Base-by-base conservation (phyloP, 2,888 invertebrate species). In the Xylota segnis region DNA sequence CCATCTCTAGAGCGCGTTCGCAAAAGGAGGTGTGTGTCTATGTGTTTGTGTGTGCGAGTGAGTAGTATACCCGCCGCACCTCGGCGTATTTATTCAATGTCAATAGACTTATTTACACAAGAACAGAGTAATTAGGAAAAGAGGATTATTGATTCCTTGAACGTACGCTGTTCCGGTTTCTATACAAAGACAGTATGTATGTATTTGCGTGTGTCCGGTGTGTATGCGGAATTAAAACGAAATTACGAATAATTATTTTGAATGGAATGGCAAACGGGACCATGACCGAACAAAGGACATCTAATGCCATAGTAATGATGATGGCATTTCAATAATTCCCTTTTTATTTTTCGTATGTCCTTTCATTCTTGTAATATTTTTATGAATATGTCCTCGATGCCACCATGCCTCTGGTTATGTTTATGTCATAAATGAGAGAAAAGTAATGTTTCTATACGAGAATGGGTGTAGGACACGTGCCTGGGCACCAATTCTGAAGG, bases 51-150 rank as follows among this genome's bases (percentile, higher is more conserved):
- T n/a, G n/a, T n/a, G n/a, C n/a, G n/a, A n/a, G n/a, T n/a, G n/a
- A n/a, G n/a, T 10, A 37, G 52, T 18, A 27, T 77, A 50, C 37
- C 27, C 56, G 45, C 43, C 37, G 7, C 32, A 54, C 71, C 71
- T 58, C 54, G 52, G 65, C 34, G 27, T 81, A 71, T 86, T 76
- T 86, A 81, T 86, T 86, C 81, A 86, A 81, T 86, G 76, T 86
- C 81, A 86, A 86, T 86, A 86, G 86, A 86, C 81, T 86, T 86
- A 86, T 86, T 86, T 86, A 86, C 86, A 81, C 81, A 81, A 86
- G 86, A 76, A 86, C 86, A 81, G 76, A 86, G 86, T 81, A 86
- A 86, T 86, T 86, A 86, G 81, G 86, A 77, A 86, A 86, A 86
- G 81, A 86, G 86, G 86, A 86, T 86, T 86, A 86, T 86, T 86